Conservation (phyloP, 2,888 invertebrate species). For the Drosophila antonietae region DNA sequence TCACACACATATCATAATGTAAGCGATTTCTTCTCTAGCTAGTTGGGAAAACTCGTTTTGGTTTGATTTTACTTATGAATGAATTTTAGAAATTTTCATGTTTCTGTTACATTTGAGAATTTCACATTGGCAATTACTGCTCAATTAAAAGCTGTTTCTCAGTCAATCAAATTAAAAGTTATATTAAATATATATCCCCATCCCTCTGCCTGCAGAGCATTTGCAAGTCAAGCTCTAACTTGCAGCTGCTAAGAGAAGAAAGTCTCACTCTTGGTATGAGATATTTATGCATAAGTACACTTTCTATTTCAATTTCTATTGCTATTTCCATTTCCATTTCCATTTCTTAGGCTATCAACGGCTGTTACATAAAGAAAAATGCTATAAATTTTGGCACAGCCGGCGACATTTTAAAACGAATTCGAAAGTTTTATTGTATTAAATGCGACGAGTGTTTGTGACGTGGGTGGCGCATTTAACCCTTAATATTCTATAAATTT, state of each 20-base stretch:
- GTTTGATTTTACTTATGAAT: constrained; percentile 6
- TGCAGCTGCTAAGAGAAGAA: not conserved
- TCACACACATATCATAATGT: constrained; percentile 46
- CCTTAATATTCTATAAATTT: constrained; percentile 65
- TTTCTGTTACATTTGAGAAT: too few relatives aligned
- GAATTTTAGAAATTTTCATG: not conserved
- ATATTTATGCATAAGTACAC: constrained; percentile 48
- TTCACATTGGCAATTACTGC: not conserved
- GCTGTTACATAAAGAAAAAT: constrained; percentile 64
- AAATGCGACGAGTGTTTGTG: constrained; percentile 70
- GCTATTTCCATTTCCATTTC: constrained; percentile 55
- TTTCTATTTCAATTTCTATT: constrained; percentile 56
- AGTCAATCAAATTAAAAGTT: not conserved
- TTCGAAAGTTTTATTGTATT: constrained; percentile 79
- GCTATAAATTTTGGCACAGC: constrained; percentile 74
- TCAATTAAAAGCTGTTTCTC: not conserved
- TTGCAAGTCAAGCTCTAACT: not conserved
- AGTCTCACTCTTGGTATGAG: constrained; percentile 3
- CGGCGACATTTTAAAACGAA: constrained; percentile 76
- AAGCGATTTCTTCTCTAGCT: not conserved
- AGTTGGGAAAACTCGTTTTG: constrained; percentile 10
- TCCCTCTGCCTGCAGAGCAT: not conserved
- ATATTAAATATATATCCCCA: not conserved
- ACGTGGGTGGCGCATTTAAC: constrained; percentile 72
- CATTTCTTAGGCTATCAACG: constrained; percentile 59